phyloP scores from a whole-genome alignment of 2,113 vertebrate species.

The Thamnophis sirtalis region DNA sequence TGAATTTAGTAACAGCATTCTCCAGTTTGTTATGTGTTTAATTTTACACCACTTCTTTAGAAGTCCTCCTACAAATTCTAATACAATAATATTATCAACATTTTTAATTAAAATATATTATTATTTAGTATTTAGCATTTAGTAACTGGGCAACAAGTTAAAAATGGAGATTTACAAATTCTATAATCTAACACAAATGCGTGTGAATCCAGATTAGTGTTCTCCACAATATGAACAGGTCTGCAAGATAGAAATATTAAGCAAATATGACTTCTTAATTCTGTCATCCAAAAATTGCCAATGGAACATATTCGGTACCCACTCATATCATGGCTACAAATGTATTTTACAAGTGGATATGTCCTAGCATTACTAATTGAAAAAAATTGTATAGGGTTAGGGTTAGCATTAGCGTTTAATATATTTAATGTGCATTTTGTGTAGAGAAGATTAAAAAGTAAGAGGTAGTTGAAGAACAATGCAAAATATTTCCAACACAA shows the following conservation, averaged over 20 bases:
- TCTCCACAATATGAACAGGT: background rate
- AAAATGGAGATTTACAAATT: background rate
- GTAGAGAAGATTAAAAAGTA: background rate
- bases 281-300: background rate
- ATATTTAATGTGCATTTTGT: background rate
- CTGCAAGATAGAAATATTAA: background rate
- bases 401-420: no score
- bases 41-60: background rate
- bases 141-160: slow-evolving; percentile 32
- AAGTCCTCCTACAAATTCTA: slow-evolving; percentile 10
- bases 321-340: background rate
- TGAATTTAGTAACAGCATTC: background rate
- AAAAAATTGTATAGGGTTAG: background rate
- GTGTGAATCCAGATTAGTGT: background rate
- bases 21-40: background rate
- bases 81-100: background rate
- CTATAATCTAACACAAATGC: background rate
- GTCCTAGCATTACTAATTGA: background rate
- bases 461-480: background rate
- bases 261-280: background rate
- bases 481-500: background rate
- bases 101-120: slow-evolving; percentile 12
- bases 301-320: background rate
- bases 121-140: slow-evolving; percentile 15
- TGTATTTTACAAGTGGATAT: background rate